phyloP scores from a whole-genome alignment of 2,113 vertebrate genomes.

The Capreolus pygargus region DNA sequence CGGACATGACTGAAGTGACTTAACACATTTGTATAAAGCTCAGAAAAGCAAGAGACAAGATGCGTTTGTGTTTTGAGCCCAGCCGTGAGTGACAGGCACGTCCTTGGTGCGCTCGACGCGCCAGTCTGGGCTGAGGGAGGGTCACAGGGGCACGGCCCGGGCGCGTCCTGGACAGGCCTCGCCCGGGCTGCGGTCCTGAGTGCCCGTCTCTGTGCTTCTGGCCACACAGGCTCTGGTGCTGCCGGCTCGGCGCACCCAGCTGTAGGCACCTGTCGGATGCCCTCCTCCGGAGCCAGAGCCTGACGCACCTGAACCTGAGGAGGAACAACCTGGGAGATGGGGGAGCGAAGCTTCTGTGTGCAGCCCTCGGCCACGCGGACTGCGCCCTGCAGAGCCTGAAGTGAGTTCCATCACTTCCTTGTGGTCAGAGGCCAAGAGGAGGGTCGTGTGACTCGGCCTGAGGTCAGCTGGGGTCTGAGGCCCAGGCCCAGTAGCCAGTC shows the following conservation, averaged over 20 bases:
- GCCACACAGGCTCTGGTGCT: not conserved
- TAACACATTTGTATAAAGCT: not conserved
- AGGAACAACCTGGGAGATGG: not conserved
- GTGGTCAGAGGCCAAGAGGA: fast-evolving
- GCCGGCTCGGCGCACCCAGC: not conserved
- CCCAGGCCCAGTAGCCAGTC: not conserved
- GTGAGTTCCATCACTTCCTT: not conserved
- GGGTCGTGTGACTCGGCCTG: fast-evolving
- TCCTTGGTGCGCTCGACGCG: fast-evolving
- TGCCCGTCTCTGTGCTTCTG: fast-evolving
- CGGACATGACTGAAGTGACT: not conserved
- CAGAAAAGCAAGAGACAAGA: not conserved
- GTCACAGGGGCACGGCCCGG: fast-evolving
- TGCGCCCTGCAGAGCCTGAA: not conserved
- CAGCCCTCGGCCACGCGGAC: fast-evolving
- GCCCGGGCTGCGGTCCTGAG: fast-evolving
- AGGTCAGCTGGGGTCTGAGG: not conserved
- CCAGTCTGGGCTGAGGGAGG: not conserved
- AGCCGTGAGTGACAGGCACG: fast-evolving
- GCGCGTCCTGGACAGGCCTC: fast-evolving
- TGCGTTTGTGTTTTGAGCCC: not conserved
- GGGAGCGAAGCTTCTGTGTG: not conserved
- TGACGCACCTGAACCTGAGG: not conserved
- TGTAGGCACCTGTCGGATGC: not conserved
- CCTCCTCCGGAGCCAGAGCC: not conserved